These are phyloP conservation scores for Columba janthina DNA, from an alignment of 2,113 vertebrate species.

Conservation along the genomic window DNA sequence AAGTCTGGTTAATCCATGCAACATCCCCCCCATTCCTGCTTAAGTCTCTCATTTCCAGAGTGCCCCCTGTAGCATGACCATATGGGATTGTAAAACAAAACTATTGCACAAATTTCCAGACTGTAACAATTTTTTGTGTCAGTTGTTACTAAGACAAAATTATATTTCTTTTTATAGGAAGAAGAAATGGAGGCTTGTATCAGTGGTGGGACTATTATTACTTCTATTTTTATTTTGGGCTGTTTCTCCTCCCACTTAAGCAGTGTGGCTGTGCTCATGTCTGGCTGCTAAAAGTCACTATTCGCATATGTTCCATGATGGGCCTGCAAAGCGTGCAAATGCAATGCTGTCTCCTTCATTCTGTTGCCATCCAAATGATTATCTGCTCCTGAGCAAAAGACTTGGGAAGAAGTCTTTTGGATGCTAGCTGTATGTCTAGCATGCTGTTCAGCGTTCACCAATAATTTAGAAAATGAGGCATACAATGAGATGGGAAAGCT, in stretches of 20 bases:
- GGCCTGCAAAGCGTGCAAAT: background rate
- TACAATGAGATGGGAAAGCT: background rate
- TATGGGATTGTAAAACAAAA: background rate
- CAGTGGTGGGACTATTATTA: background rate
- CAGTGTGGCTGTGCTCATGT: background rate
- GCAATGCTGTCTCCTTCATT: background rate
- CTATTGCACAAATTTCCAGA: background rate
- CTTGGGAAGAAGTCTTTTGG: background rate
- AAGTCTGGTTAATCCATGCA: background rate
- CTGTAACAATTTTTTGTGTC: background rate
- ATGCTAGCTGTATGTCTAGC: background rate
- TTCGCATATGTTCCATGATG: background rate
- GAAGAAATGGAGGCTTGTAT: background rate
- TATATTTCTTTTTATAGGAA: background rate
- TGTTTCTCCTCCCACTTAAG: background rate
- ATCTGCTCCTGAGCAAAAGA: background rate
- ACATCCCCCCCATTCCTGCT: background rate
- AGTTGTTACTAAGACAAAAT: background rate
- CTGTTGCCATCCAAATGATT: background rate
- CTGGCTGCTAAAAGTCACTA: background rate
- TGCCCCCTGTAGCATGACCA: background rate
- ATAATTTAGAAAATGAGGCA: background rate
- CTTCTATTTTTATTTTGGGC: background rate
- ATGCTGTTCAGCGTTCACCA: background rate
- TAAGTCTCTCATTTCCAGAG: slow-evolving; percentile 14